Conservation (phyloP, 2,797 vertebrate species). For the Rhyacichthys aspro region DNA sequence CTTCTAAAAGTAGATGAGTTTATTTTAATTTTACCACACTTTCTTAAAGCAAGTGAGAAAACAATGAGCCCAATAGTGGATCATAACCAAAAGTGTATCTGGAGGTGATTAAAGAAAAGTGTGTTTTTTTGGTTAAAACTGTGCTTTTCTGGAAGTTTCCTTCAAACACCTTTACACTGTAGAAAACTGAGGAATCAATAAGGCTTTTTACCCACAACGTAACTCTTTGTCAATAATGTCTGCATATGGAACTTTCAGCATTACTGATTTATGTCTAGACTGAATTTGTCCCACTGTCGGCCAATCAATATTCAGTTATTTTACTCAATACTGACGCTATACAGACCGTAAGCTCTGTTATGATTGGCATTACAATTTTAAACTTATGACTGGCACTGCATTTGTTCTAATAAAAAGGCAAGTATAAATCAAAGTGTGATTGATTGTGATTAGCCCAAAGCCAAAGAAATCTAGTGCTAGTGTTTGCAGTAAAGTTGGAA, state of each 20-base stretch:
- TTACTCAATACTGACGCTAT: neutral
- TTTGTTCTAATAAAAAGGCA: constrained; percentile 1
- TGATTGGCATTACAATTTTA: constrained; percentile 9
- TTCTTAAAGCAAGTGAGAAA: no score
- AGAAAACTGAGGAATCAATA: no score
- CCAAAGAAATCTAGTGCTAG: neutral
- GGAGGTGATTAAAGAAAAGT: no score
- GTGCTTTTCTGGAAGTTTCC: no score
- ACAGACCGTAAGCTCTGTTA: neutral
- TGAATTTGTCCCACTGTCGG: neutral
- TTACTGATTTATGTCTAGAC: constrained; percentile 10
- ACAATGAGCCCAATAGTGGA: no score
- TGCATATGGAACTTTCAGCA: neutral
- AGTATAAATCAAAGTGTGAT: neutral
- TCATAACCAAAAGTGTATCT: no score
- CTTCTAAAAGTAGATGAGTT: no score
- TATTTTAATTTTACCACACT: no score
- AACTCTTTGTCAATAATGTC: neutral
- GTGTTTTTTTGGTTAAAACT: no score
- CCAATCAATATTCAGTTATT: constrained; percentile 6
- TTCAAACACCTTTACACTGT: no score
- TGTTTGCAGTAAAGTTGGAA: neutral
- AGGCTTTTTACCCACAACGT: neutral
- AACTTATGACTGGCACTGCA: constrained; percentile 4
- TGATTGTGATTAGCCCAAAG: neutral